Conservation (phyloP, 1,140 invertebrate genomes). For the Camponotus vicinus region DNA sequence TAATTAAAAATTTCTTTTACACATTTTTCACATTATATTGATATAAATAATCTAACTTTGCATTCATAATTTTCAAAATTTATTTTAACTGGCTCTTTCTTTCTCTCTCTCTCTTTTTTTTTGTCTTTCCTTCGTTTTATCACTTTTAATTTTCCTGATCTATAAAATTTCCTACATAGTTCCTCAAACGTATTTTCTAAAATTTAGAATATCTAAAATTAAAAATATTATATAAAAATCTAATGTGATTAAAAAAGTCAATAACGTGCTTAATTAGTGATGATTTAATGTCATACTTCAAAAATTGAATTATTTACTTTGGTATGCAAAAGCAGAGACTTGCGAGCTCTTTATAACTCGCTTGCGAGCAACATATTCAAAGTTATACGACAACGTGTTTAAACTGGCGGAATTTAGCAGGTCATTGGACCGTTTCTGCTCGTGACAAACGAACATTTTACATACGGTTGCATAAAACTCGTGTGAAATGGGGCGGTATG, state of each 20-base stretch:
- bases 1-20: background rate
- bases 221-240: background rate
- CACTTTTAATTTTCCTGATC: background rate
- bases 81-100: background rate
- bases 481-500: slow-evolving; percentile 31
- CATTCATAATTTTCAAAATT: background rate
- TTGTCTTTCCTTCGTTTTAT: too few species aligned
- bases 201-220: background rate
- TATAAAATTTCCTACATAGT: slow-evolving; percentile 1
- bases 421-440: slow-evolving; percentile 44
- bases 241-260: background rate
- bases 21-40: background rate
- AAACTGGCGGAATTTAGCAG: slow-evolving; percentile 45
- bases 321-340: background rate
- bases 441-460: slow-evolving; percentile 19
- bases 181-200: background rate
- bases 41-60: too few species aligned
- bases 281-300: background rate
- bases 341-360: slow-evolving; percentile 40
- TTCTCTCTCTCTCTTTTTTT: background rate
- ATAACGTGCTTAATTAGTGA: slow-evolving; percentile 18
- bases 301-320: slow-evolving; percentile 35
- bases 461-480: slow-evolving; percentile 34
- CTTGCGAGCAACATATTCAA: slow-evolving; percentile 8
- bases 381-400: slow-evolving; percentile 51